Percentiles rank a stretch among this genome's conserved stretches.
Evolutionary conservation across 1,140 invertebrate species (phyloP).

Genomic region (Acromyrmex heyeri): DNA sequence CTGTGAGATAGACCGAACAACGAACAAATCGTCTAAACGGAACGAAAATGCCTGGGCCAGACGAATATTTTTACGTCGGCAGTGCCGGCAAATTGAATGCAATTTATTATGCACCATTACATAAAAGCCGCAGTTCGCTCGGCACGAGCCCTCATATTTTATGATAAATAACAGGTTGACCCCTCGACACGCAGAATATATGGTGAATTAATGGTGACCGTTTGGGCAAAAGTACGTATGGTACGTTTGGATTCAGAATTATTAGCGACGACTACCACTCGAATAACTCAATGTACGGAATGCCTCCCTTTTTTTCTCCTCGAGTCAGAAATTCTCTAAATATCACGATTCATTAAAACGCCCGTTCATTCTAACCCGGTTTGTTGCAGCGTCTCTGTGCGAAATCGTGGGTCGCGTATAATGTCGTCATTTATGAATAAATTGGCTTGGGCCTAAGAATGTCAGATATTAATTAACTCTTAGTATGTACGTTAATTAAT

Average conservation of each 20-base stretch:
- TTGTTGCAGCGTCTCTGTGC: not conserved
- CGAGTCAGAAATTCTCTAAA: slow-evolving; percentile 63
- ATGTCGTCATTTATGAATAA: not conserved
- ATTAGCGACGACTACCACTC: slow-evolving; percentile 72
- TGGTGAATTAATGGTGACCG: slow-evolving; percentile 77
- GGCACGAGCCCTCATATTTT: slow-evolving; percentile 78
- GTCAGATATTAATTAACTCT: slow-evolving; percentile 7
- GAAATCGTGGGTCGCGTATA: not conserved
- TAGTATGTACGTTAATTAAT: not conserved
- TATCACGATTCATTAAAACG: slow-evolving; percentile 25
- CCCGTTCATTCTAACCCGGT: not conserved
- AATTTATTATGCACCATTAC: slow-evolving; percentile 79
- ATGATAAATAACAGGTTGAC: slow-evolving; percentile 82
- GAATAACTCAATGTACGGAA: slow-evolving; percentile 78
- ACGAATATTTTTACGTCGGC: slow-evolving; percentile 72
- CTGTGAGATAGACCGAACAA: not conserved
- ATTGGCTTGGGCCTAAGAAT: not conserved
- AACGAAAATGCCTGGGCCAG: slow-evolving; percentile 59
- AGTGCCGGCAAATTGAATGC: slow-evolving; percentile 75
- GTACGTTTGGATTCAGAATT: slow-evolving; percentile 78
- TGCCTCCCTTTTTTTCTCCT: slow-evolving; percentile 65
- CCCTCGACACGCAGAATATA: slow-evolving; percentile 77
- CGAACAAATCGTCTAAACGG: slow-evolving; percentile 23
- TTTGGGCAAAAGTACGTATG: slow-evolving; percentile 75
- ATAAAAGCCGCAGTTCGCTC: slow-evolving; percentile 75